Conservation (phyloP, 37 sponge, comb jelly and placozoan species). For the Amphimedon queenslandica region DNA sequence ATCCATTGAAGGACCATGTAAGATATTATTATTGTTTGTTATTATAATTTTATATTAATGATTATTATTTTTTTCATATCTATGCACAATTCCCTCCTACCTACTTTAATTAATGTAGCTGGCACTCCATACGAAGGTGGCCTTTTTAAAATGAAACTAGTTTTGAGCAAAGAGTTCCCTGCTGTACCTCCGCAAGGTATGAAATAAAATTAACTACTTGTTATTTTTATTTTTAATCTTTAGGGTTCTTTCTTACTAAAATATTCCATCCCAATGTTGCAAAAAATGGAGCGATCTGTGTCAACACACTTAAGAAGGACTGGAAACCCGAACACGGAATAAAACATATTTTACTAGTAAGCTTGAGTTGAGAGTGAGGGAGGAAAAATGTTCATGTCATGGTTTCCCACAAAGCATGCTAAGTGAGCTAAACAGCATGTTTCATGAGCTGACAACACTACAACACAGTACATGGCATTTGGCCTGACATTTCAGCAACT, state of each 20-base stretch:
- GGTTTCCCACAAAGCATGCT: too few species aligned
- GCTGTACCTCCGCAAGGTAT: constrained; percentile 91
- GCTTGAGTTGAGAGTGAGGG: too few species aligned
- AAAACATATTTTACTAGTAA: constrained; percentile 88
- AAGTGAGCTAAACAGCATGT: too few species aligned
- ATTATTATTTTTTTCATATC: neutral
- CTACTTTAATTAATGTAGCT: too few species aligned
- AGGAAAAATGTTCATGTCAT: too few species aligned
- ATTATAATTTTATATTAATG: neutral
- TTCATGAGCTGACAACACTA: too few species aligned
- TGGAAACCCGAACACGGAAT: constrained; percentile 96
- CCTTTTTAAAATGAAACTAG: constrained; percentile 84
- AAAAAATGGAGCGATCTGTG: constrained; percentile 96
- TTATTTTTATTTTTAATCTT: too few species aligned
- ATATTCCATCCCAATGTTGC: constrained; percentile 98
- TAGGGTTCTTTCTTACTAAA: constrained; percentile 95
- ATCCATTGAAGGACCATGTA: constrained; percentile 87
- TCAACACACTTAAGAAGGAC: constrained; percentile 96
- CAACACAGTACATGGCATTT: too few species aligned
- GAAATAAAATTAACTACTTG: too few species aligned
- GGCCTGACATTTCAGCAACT: too few species aligned
- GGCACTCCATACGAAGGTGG: constrained; percentile 95
- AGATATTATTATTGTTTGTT: neutral
- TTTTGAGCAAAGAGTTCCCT: constrained; percentile 90
- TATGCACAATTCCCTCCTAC: neutral